phyloP scores from a whole-genome alignment of 2,888 invertebrate genomes.

The Hydropsyche betteni region DNA sequence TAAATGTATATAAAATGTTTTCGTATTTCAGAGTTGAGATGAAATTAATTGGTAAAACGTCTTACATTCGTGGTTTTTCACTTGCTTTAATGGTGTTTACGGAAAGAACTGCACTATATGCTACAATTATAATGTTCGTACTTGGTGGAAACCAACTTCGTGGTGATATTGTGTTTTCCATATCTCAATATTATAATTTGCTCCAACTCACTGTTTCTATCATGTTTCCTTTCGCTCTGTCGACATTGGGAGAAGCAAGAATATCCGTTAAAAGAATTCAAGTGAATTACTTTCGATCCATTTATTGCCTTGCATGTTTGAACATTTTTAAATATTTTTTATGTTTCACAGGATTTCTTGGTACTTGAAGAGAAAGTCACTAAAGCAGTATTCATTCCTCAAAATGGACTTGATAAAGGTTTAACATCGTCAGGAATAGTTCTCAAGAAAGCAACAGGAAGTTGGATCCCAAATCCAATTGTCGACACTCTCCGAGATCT shows the following conservation, averaged over 20 bases:
- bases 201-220: slow-evolving; percentile 74
- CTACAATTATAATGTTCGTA: slow-evolving; percentile 80
- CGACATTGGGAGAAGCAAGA: slow-evolving; percentile 70
- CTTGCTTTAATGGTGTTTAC: slow-evolving; percentile 79
- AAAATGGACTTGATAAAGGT: slow-evolving; percentile 54
- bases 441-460: slow-evolving; percentile 60
- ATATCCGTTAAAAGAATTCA: slow-evolving; percentile 72
- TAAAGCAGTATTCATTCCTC: slow-evolving; percentile 45
- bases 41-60: slow-evolving; percentile 58
- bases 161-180: slow-evolving; percentile 76
- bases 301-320: slow-evolving; percentile 19
- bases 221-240: slow-evolving; percentile 70
- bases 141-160: slow-evolving; percentile 69
- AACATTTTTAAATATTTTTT: slow-evolving; percentile 23
- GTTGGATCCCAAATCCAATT: slow-evolving; percentile 62
- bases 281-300: slow-evolving; percentile 56
- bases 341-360: slow-evolving; percentile 57
- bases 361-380: slow-evolving; percentile 59
- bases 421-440: slow-evolving; percentile 56
- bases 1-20: slow-evolving; percentile 22
- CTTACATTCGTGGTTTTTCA: slow-evolving; percentile 66
- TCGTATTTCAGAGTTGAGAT: slow-evolving; percentile 60
- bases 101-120: slow-evolving; percentile 82
- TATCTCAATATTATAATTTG: slow-evolving; percentile 81
- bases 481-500: slow-evolving; percentile 67